These are phyloP conservation scores for Callyntrura sp. DNA, from an alignment of 2,888 invertebrate species.

Conservation along the genomic window DNA sequence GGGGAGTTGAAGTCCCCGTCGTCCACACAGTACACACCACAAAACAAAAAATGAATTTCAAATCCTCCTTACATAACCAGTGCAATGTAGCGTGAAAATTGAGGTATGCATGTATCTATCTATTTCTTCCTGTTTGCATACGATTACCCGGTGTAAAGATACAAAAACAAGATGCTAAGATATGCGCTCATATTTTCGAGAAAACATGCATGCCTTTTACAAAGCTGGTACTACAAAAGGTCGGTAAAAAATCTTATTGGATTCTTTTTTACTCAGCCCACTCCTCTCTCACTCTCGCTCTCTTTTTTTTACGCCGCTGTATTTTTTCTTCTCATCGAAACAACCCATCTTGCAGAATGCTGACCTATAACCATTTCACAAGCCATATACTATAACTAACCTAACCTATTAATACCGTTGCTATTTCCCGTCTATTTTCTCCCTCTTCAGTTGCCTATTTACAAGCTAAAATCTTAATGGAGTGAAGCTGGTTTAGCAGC, in stretches of 20 bases:
- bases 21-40: not conserved
- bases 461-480: conserved; percentile 56
- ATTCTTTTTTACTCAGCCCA: not conserved
- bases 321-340: conserved; percentile 57
- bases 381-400: conserved; percentile 64
- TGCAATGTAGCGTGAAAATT: too few species aligned
- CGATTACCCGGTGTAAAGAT: not conserved
- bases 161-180: not conserved
- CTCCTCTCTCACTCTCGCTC: not conserved
- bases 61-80: too few species aligned
- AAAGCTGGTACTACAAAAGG: not conserved
- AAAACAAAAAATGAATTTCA: not conserved
- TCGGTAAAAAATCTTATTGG: not conserved
- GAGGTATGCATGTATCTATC: too few species aligned
- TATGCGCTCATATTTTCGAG: not conserved
- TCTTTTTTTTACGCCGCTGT: conserved; percentile 8
- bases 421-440: conserved; percentile 40
- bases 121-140: not conserved
- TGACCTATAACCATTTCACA: conserved; percentile 71
- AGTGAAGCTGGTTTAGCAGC: conserved; percentile 51
- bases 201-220: not conserved
- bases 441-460: conserved; percentile 50
- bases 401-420: conserved; percentile 60
- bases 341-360: conserved; percentile 67
- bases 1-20: not conserved